Base-by-base conservation (phyloP, 2,888 invertebrate species). In the Microchrysa polita region DNA sequence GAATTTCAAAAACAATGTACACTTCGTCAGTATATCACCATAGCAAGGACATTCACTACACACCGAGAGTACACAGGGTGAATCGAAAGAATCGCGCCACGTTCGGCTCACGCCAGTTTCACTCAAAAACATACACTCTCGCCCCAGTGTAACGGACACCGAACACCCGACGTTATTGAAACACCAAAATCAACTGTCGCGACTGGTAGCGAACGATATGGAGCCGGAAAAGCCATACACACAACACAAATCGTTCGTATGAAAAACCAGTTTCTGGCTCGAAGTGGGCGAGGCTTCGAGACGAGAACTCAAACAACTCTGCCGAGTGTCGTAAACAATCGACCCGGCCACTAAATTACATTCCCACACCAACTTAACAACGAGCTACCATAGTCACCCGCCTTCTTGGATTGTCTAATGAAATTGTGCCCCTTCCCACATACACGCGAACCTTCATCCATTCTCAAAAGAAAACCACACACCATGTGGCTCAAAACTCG, bases 171-270 rank as follows among this genome's bases (percentile, higher is more conserved):
- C 74, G 67, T 71, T 72, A 53, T 73, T 76, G 77, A 77, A 76
- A 75, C 76, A 76, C 77, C 77, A 77, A 72, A 74, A 73, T 75
- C 73, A 77, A 77, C 77, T 77, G 77, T 77, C 48, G 57, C 69
- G 42, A 55, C 40, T 48, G 22, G 44, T 48, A 65, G 65, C 42
- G 44, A 48, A 14, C 22, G 27, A 34, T 5, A 34, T 23, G 7
- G 12, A 57, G 57, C 69, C 69, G 67, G 67, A 53, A 67, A 67
- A 69, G 40, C 40, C 55, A 52, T 57, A 52, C 27, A 52, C 71
- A 52, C 27, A 48, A 48, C 16, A 42, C 20, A 2, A 18, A 2
- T 40, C 34, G 16, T 61, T 34, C 65, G 55, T 20, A 1, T 18
- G 22, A n/a, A 61, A 40, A 63, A 63, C 65, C 48, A 65, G 65